Conservation (phyloP, 2,888 invertebrate species). For the Catonia carolina region DNA sequence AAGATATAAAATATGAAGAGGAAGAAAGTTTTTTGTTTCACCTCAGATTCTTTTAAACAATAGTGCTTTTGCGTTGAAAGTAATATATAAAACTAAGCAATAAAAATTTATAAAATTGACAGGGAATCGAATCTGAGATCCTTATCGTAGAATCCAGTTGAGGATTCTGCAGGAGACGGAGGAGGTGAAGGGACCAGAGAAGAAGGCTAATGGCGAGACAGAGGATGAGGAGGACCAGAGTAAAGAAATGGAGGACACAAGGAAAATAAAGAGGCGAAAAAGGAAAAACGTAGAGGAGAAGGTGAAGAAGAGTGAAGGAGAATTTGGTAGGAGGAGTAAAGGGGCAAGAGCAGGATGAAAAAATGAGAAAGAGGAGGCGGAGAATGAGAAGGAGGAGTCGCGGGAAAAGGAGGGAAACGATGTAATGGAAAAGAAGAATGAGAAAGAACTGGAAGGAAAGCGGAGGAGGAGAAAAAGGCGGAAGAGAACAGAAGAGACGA, state of each 20-base stretch:
- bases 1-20: too few relatives aligned
- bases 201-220: neutral
- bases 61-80: too few relatives aligned
- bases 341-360: neutral
- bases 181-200: neutral
- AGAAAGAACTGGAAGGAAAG: conserved; percentile 1
- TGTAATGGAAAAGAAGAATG: conserved; percentile 12
- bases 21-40: too few relatives aligned
- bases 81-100: too few relatives aligned
- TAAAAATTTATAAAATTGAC: too few relatives aligned
- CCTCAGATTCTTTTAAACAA: too few relatives aligned
- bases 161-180: neutral
- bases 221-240: neutral
- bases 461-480: neutral
- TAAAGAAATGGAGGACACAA: neutral
- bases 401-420: conserved; percentile 7
- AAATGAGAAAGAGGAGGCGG: neutral
- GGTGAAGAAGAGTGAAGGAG: neutral
- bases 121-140: too few relatives aligned
- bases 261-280: neutral
- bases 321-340: neutral
- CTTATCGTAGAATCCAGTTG: too few relatives aligned
- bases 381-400: neutral
- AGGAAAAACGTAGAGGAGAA: neutral
- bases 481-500: conserved; percentile 24